Conservation (phyloP, 2,888 invertebrate species). For the Galerucella pusilla region DNA sequence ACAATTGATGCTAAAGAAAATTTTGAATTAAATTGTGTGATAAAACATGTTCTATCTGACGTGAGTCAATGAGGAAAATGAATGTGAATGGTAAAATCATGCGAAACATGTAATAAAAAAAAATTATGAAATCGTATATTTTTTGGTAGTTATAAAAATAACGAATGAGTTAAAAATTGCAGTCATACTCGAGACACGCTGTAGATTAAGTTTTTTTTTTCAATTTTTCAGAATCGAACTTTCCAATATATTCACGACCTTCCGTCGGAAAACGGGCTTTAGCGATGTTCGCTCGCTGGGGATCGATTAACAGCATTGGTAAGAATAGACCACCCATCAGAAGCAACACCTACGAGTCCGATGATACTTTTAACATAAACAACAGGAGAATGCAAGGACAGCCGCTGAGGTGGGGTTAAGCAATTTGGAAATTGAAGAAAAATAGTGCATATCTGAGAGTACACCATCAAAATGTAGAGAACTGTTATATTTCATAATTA, state of each 20-base stretch:
- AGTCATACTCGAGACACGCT: no score
- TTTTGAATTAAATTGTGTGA: no score
- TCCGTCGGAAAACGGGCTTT: slow-evolving; percentile 62
- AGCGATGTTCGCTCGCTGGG: slow-evolving; percentile 65
- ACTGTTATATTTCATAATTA: not conserved
- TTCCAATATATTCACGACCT: slow-evolving; percentile 24
- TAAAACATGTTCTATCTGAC: no score
- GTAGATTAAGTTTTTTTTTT: not conserved
- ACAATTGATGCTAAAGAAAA: no score
- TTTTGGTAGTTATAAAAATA: no score
- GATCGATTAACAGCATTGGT: slow-evolving; percentile 64
- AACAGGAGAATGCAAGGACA: slow-evolving; percentile 65
- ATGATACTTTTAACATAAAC: slow-evolving; percentile 60
- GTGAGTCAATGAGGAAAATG: no score
- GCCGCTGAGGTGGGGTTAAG: slow-evolving; percentile 67
- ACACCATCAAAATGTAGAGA: slow-evolving; percentile 10
- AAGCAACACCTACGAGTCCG: slow-evolving; percentile 52
- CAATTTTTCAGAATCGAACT: slow-evolving; percentile 38
- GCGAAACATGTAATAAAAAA: not conserved
- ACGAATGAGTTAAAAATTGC: no score
- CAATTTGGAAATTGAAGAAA: slow-evolving; percentile 11
- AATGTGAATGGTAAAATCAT: not conserved
- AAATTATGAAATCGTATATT: no score
- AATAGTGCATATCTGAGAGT: slow-evolving; percentile 17
- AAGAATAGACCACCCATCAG: slow-evolving; percentile 61